Evolutionary conservation across 2,888 invertebrate genomes (phyloP).

Genomic region (Temnothorax ravouxi): DNA sequence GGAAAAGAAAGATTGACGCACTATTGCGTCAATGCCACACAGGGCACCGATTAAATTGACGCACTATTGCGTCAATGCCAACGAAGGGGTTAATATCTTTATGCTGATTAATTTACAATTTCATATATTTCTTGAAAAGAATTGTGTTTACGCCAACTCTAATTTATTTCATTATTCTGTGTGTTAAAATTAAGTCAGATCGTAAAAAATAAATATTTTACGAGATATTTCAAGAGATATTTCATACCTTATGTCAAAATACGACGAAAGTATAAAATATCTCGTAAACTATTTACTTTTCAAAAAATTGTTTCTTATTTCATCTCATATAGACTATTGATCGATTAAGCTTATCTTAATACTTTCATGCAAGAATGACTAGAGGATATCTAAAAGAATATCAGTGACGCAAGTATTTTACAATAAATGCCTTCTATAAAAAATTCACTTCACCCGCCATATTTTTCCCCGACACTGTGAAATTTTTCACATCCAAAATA

Average conservation of each 20-base stretch:
- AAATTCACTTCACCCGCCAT: neutral
- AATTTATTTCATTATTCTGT: neutral
- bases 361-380: neutral
- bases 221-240: neutral
- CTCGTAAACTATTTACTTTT: neutral
- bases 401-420: neutral
- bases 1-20: no score
- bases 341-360: neutral
- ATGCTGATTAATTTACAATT: no score
- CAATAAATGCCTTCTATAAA: neutral
- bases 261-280: neutral
- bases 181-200: neutral
- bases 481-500: neutral
- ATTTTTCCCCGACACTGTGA: neutral
- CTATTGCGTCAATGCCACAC: no score
- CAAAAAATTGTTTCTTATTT: neutral
- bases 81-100: no score
- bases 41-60: no score
- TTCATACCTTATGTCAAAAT: neutral
- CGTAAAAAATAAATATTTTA: neutral
- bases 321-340: neutral
- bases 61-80: no score
- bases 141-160: no score
- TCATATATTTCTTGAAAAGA: no score
- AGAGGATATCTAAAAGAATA: neutral